phyloP scores from a whole-genome alignment of 2,797 vertebrate species.

The Myotis findleyi region DNA sequence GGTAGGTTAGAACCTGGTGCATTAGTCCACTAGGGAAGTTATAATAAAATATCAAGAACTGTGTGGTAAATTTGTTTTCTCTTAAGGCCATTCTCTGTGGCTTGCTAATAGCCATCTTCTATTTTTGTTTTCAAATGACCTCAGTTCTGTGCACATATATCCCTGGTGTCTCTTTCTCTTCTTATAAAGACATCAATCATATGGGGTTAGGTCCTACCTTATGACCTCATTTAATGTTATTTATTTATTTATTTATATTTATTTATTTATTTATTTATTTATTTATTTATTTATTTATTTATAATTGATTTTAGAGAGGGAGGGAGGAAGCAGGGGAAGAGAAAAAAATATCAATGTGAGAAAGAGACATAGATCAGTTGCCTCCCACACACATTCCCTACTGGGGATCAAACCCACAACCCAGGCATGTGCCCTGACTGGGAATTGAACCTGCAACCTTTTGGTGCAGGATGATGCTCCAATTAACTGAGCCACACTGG shows the following conservation, averaged over 20 bases:
- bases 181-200: background rate
- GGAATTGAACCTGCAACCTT: too few species aligned
- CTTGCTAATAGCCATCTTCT: background rate
- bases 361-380: too few species aligned
- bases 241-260: background rate
- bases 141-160: background rate
- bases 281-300: too few species aligned
- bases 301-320: too few species aligned
- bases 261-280: background rate
- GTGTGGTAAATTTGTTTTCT: slow-evolving; percentile 12
- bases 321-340: too few species aligned
- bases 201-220: background rate
- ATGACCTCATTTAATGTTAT: background rate
- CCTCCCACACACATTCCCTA: too few species aligned
- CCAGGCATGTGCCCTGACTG: too few species aligned
- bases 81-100: background rate
- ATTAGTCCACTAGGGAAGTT: background rate
- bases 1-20: background rate
- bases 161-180: background rate
- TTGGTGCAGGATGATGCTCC: too few species aligned
- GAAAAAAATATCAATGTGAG: too few species aligned
- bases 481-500: too few species aligned
- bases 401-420: too few species aligned
- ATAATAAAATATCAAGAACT: background rate
- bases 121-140: background rate